phyloP scores from a whole-genome alignment of 2,888 invertebrate genomes.

The Taenaris catops region DNA sequence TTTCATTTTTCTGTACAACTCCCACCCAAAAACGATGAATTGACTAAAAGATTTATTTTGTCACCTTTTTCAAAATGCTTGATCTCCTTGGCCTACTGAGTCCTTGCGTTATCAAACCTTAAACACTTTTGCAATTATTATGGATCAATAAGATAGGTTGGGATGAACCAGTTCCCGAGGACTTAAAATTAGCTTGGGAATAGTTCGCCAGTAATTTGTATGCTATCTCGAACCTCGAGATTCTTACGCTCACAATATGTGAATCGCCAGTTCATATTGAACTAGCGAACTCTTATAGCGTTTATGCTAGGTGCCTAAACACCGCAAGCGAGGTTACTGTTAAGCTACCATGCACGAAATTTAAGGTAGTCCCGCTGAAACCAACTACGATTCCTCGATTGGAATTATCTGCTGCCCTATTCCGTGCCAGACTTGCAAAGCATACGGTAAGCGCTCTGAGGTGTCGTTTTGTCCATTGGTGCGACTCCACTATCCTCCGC shows the following conservation, averaged over 20 bases:
- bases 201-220: not conserved
- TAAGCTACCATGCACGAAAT: slow-evolving; percentile 12
- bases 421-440: slow-evolving; percentile 12
- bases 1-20: too few relatives aligned
- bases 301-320: slow-evolving; percentile 1
- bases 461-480: slow-evolving; percentile 7
- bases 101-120: slow-evolving; percentile 18
- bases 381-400: slow-evolving; percentile 18
- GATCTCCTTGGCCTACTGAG: slow-evolving; percentile 23
- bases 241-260: slow-evolving; percentile 7
- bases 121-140: slow-evolving; percentile 21
- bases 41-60: slow-evolving; percentile 22
- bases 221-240: not conserved
- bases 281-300: slow-evolving; percentile 2
- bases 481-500: slow-evolving; percentile 18
- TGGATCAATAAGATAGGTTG: slow-evolving; percentile 20
- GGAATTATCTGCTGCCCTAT: slow-evolving; percentile 23
- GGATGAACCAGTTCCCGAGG: slow-evolving; percentile 20
- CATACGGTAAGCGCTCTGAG: slow-evolving; percentile 6
- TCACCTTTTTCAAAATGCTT: slow-evolving; percentile 22
- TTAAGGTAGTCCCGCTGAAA: slow-evolving; percentile 15
- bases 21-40: not conserved
- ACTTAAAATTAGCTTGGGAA: slow-evolving; percentile 13
- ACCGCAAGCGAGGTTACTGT: not conserved
- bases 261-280: slow-evolving; percentile 2